These are phyloP conservation scores for Agrochola macilenta DNA, from an alignment of 2,888 invertebrate species.

Conservation along the genomic window DNA sequence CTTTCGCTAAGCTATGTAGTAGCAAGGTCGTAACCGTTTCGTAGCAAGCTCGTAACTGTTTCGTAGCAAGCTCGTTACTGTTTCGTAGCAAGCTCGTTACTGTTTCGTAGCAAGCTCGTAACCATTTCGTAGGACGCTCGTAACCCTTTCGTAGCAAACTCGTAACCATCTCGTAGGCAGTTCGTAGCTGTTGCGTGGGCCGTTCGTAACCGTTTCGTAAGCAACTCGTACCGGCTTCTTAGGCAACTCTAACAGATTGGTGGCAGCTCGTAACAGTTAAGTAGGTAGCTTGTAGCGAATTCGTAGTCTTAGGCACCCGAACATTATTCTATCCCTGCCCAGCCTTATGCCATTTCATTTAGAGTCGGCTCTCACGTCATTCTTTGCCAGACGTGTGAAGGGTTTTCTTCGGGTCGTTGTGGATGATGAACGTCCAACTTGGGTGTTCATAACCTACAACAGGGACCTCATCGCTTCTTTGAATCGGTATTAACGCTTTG, in stretches of 20 bases:
- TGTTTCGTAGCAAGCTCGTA: not conserved
- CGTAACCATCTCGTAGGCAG: not conserved
- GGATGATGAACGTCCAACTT: not conserved
- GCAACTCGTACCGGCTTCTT: not conserved
- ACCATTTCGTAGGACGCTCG: too few relatives aligned
- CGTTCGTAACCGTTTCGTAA: constrained; percentile 1
- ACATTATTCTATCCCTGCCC: not conserved
- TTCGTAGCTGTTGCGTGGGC: not conserved
- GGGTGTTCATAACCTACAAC: not conserved
- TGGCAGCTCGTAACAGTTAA: not conserved
- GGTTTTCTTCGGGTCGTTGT: not conserved
- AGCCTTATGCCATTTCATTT: not conserved
- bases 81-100: not conserved
- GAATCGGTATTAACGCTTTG: not conserved
- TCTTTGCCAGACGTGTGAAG: not conserved
- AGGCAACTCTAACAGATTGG: not conserved
- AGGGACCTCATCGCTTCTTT: not conserved
- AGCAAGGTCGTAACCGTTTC: not conserved
- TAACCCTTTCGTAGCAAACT: not conserved
- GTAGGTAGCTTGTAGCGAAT: not conserved
- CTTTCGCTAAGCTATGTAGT: not conserved
- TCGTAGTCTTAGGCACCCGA: not conserved
- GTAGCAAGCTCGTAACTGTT: not conserved
- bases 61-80: not conserved
- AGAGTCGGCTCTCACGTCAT: not conserved